Base-by-base conservation (phyloP, 2,113 vertebrate species). In the Motacilla alba region DNA sequence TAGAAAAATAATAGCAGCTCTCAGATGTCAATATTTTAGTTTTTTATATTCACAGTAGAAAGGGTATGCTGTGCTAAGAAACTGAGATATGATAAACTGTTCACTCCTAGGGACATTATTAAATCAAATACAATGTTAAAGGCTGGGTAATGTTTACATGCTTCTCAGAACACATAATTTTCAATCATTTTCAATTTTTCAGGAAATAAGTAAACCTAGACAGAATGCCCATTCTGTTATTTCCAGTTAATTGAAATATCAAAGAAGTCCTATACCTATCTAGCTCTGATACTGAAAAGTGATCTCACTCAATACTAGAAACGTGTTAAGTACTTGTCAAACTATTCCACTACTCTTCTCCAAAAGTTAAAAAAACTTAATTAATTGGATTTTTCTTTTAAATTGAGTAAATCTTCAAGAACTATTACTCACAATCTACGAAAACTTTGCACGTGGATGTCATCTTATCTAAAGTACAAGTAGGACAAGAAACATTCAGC, bases 281-380 rank as follows among this genome's bases (percentile, higher is more conserved):
- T 30, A 50, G 23, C 21, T 80, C 46, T 73, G 18, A 58, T 24
- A 83, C 18, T 30, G 39, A 10, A 8, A 59, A 64, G 19, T 8
- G 4, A 69, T 35, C 22, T 58, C 2, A 7, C 18, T 74, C 44
- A 44, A 14, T 10, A 59, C 4, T 21, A 87, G 43, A 63, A 82
- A 74, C 0, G 0, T 0, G 0, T 15, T 60, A 56, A 5, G 46
- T 43, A 41, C 60, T 33, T 82, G 23, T 60, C 20, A 49, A 74
- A 59, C 9, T 39, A 58, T 10, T 23, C 26, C 37, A 43, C 19
- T 47, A 9, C 6, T 53, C 12, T 39, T 21, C 49, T 13, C 23
- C 26, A 31, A 6, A 83, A 52, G 3, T 2, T 26, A 35, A 35
- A 15, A 35, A 35, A 58, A 58, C 33, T 58, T 15, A n/a, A 35